Evolutionary conservation across 2,888 invertebrate species (phyloP).

Genomic region (Diplolepis rosae): DNA sequence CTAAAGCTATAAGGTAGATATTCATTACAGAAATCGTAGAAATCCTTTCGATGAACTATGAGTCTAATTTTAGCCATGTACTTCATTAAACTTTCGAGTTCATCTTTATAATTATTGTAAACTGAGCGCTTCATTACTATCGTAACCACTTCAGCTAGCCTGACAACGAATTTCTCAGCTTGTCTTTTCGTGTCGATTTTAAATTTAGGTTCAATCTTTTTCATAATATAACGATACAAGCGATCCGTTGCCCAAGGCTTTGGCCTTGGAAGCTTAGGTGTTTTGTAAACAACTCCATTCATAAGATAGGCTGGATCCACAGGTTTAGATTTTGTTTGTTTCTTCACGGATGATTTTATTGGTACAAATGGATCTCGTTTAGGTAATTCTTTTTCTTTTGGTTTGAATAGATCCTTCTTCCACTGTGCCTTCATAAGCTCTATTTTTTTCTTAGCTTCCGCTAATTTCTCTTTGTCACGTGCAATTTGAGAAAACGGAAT

Average conservation of each 20-base stretch:
- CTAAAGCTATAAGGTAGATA: slow-evolving; percentile 65
- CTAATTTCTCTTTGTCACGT: neutral
- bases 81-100: slow-evolving; percentile 57
- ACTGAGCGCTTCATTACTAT: slow-evolving; percentile 53
- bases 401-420: neutral
- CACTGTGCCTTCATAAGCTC: neutral
- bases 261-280: slow-evolving; percentile 59
- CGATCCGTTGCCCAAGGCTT: slow-evolving; percentile 63
- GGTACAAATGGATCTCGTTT: neutral
- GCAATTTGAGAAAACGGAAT: neutral
- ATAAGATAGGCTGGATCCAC: slow-evolving; percentile 61
- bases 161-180: slow-evolving; percentile 60
- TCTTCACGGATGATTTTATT: neutral
- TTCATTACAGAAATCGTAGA: slow-evolving; percentile 63
- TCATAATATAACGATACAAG: slow-evolving; percentile 63
- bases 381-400: neutral
- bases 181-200: slow-evolving; percentile 50
- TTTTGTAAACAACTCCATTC: slow-evolving; percentile 63
- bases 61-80: slow-evolving; percentile 62
- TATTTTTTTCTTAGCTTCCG: neutral
- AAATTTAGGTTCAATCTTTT: slow-evolving; percentile 59
- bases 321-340: slow-evolving; percentile 34
- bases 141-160: slow-evolving; percentile 47
- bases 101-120: slow-evolving; percentile 55
- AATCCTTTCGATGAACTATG: slow-evolving; percentile 60